Base-by-base conservation (phyloP, 1,140 invertebrate genomes). In the Helicoverpa armigera region DNA sequence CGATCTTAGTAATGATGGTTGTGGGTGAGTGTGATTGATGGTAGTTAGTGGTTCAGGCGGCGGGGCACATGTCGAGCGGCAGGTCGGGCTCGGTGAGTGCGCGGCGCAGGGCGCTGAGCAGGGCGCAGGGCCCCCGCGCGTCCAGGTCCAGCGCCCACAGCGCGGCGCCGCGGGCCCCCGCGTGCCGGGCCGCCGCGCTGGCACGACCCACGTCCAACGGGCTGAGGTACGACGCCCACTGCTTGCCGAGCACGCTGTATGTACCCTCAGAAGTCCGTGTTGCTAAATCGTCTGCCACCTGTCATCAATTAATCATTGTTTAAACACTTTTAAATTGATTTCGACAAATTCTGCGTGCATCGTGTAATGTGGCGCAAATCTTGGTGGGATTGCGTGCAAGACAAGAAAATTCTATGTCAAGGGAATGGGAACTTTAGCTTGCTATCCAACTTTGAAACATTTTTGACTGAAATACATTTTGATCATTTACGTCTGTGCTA, bases 211-310 rank as follows among this genome's bases (percentile, higher is more conserved):
- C 96, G 79, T 97, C 97, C 2, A 95, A 94, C 3, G 97, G 96
- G 89, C 98, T 97, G 85, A 98, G 97, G 88, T 97, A 98, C 0
- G 97, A 97, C 1, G 98, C 97, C 98, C 98, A 98, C 91, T 98
- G 98, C 77, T 96, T 96, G 0, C 96, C 97, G 72, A 94, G 95
- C 56, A 96, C 96, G 0, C 97, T 97, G 89, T 97, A 98, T 1
- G 98, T 97, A 5, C 98, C 98, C 29, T 96, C 96, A 65, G 95
- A 82, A 0, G 95, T 95, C 87, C 97, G 90, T 1, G 94, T 95
- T 82, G 96, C 96, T 2, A 97, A 91, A 82, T 95, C 93, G 61
- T 96, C 93, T 1, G 75, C 75, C 16, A 77, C n/a, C 75, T 77
- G 61, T 54, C 14, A 31, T n/a, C 16, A 35, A 54, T 54, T 18